These are phyloP conservation scores for Ceryle rudis DNA, from an alignment of 2,797 vertebrate species.

Conservation along the genomic window DNA sequence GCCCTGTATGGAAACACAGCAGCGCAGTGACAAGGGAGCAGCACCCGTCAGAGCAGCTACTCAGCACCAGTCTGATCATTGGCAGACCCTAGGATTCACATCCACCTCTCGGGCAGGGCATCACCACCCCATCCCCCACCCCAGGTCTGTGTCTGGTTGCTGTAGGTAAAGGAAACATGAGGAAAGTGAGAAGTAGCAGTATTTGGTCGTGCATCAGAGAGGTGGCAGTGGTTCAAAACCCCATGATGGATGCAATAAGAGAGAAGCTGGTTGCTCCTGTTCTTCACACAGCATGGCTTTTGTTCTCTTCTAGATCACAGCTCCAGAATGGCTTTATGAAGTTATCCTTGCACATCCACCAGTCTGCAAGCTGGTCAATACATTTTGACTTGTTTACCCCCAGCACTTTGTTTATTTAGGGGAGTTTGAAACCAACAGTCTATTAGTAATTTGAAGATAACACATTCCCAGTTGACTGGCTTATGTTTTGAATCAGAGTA, in stretches of 20 bases:
- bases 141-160: neutral
- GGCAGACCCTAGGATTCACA: neutral
- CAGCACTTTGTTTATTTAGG: neutral
- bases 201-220: rapidly evolving
- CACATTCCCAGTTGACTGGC: neutral
- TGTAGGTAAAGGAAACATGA: neutral
- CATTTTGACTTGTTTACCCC: neutral
- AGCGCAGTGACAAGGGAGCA: rapidly evolving
- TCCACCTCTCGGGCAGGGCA: rapidly evolving
- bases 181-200: neutral
- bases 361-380: neutral
- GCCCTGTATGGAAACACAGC: rapidly evolving
- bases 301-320: neutral
- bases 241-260: neutral
- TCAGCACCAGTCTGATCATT: neutral
- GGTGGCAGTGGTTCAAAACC: neutral
- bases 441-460: neutral
- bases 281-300: neutral
- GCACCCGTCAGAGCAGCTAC: neutral
- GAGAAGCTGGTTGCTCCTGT: neutral
- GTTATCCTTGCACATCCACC: rapidly evolving
- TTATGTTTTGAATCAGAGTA: neutral
- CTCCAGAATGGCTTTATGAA: neutral
- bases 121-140: neutral
- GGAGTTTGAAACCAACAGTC: neutral